These are phyloP conservation scores for Campaea margaritaria DNA, from an alignment of 2,888 invertebrate species.

Conservation along the genomic window DNA sequence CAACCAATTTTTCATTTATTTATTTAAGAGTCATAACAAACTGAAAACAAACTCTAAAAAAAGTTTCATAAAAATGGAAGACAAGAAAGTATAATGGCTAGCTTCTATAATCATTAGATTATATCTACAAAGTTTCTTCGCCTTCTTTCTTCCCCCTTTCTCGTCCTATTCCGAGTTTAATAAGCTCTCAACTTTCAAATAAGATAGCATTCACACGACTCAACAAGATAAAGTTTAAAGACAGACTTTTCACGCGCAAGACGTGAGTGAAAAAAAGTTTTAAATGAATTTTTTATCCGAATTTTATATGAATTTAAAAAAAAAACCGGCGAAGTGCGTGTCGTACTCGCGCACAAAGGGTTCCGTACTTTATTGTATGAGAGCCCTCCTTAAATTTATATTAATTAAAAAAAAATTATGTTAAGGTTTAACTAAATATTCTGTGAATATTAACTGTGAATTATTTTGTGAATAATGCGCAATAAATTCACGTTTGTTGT, in stretches of 20 bases:
- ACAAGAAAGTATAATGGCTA: constrained; percentile 6
- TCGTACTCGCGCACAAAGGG: too few species aligned
- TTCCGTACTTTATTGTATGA: too few species aligned
- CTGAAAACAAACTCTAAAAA: not conserved
- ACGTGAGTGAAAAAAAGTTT: not conserved
- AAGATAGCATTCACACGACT: not conserved
- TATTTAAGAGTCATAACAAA: too few species aligned
- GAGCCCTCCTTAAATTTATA: too few species aligned
- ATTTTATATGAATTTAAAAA: too few species aligned
- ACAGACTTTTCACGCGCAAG: not conserved
- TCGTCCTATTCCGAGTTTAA: constrained; percentile 3
- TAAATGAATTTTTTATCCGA: not conserved
- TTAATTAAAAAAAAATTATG: too few species aligned
- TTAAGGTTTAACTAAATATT: too few species aligned
- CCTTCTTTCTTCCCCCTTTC: constrained; percentile 2
- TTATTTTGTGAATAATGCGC: too few species aligned
- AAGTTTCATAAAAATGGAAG: constrained; percentile 9
- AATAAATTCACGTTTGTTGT: too few species aligned
- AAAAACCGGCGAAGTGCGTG: too few species aligned
- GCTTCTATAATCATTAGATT: constrained; percentile 11
- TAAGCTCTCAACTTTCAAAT: not conserved
- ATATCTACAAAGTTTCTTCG: constrained; percentile 14
- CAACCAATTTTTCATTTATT: too few species aligned
- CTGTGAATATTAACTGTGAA: too few species aligned
- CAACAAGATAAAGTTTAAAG: not conserved